Base-by-base conservation (phyloP, 2,797 vertebrate species). In the Enteromius viviparus region DNA sequence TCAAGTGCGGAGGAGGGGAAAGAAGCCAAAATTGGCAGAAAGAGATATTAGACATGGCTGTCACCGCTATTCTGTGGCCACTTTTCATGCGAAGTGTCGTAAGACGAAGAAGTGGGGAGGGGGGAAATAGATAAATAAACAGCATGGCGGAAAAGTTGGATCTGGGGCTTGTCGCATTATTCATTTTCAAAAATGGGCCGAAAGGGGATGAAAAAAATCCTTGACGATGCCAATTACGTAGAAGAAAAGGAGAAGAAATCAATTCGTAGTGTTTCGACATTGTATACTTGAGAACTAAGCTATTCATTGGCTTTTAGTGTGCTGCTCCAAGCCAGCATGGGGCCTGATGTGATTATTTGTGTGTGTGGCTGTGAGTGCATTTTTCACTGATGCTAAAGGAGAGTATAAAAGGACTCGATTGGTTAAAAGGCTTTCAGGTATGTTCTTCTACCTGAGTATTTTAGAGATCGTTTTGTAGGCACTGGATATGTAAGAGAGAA, bases 11-110 rank as follows among this genome's bases (percentile, higher is more conserved):
- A 96, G 96, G 93, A 85, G 86, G 80, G 90, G 86, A 79, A 85
- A 93, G 94, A 94, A 95, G 95, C 93, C 93, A 95, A 94, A 95
- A 92, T 95, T 95, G 93, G 95, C 95, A 96, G 96, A 97, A 96
- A 97, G 96, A 98, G 96, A 98, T 98, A 97, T 98, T 98, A 96
- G 97, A 95, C 97, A 98, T 96, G 97, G 96, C 96, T 99, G 97
- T 98, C 97, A 98, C 92, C 92, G 90, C 95, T 91, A 90, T 95
- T 94, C 94, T 93, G 92, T 90, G 91, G 87, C 86, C 89, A 90
- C 96, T 96, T 96, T 96, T 95, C 94, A 94, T 92, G 92, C 91
- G 65, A 79, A 85, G 85, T 85, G 82, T 83, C 47, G 72, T 74
- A 76, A 74, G 76, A 78, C 34, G 66, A 83, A 84, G 76, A 80